These are phyloP conservation scores for Grallaria varia DNA, from an alignment of 2,113 vertebrate genomes.

Conservation along the genomic window DNA sequence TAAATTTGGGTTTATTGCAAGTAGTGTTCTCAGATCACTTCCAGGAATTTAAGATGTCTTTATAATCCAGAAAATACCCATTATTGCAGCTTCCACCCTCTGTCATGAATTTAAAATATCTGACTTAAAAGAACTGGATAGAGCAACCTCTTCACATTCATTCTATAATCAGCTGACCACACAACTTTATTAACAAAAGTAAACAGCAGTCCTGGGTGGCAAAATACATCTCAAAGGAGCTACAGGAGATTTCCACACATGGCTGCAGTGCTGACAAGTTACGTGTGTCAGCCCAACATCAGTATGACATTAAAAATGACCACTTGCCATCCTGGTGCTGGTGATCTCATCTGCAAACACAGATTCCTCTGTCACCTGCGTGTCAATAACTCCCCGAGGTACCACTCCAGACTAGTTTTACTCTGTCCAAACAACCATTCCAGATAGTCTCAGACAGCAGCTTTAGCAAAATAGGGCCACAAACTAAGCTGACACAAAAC, in stretches of 20 bases:
- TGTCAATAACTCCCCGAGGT: background rate
- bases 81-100: background rate
- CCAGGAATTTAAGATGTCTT: background rate
- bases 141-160: background rate
- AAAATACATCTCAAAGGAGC: background rate
- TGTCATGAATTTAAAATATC: background rate
- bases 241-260: background rate
- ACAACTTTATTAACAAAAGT: background rate
- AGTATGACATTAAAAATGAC: background rate
- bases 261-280: background rate
- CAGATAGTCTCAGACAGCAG: background rate
- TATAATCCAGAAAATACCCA: background rate
- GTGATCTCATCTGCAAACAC: background rate
- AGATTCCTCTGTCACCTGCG: background rate
- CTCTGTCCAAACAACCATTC: background rate
- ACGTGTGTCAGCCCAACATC: background rate
- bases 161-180: background rate
- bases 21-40: background rate
- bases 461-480: background rate
- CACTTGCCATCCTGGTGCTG: background rate
- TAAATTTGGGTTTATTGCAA: background rate
- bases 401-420: background rate
- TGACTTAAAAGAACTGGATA: background rate
- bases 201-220: background rate
- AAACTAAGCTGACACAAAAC: background rate